Evolutionary conservation across 2,888 invertebrate genomes (phyloP).

Genomic region (Epinotia brunnichana): DNA sequence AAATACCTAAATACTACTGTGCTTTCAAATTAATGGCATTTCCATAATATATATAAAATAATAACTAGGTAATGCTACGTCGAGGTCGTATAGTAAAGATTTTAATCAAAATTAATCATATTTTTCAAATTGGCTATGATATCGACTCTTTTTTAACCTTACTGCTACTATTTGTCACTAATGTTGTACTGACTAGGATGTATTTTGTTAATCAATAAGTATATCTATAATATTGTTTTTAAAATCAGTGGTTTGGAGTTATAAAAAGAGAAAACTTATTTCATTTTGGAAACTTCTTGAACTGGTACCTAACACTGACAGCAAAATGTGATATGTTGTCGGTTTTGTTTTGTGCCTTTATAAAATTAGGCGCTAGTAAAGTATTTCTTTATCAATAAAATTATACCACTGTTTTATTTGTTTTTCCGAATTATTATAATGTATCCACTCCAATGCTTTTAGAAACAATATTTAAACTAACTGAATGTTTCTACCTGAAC

Average conservation of each 20-base stretch:
- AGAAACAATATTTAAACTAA: constrained; percentile 23
- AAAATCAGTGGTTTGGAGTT: constrained; percentile 10
- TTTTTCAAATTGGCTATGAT: constrained; percentile 40
- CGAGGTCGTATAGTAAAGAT: constrained; percentile 16
- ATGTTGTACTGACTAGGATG: constrained; percentile 70
- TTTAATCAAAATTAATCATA: constrained; percentile 38
- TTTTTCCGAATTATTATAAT: background rate
- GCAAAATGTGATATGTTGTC: background rate
- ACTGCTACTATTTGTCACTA: constrained; percentile 50
- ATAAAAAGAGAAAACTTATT: background rate
- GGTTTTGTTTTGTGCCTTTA: background rate
- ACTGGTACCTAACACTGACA: background rate
- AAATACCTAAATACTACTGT: constrained; percentile 28
- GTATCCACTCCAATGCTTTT: constrained; percentile 9
- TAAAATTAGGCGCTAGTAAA: background rate
- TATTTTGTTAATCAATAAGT: constrained; percentile 63
- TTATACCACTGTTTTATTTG: background rate
- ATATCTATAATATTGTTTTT: constrained; percentile 13
- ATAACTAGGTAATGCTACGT: constrained; percentile 26
- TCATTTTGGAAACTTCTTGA: background rate
- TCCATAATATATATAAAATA: constrained; percentile 25
- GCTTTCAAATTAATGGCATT: constrained; percentile 35
- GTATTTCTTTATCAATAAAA: background rate
- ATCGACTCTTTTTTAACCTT: constrained; percentile 26
- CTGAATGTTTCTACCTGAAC: constrained; percentile 40